Evolutionary conservation across 2,888 invertebrate genomes (phyloP), one percentile per base, ranked within the genome.

Genomic region (Trichopria drosophilae): DNA sequence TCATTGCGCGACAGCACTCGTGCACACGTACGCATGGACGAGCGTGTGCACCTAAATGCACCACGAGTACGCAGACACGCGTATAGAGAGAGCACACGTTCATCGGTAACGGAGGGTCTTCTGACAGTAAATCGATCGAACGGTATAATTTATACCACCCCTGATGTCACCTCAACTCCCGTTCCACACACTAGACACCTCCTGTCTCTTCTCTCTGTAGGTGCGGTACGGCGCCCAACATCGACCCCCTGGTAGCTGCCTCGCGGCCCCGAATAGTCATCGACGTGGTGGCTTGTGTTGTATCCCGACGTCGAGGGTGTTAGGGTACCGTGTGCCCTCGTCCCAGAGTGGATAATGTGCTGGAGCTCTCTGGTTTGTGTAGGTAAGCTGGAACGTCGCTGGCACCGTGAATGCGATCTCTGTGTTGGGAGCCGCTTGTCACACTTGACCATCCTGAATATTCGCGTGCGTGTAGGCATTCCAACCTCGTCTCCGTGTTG

Each of bases 81-180:
- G 53, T n/a, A n/a, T n/a, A 40, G 34, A 37, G 36, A 55, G 52
- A 55, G 53, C 54, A 40, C n/a, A n/a, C n/a, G n/a, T n/a, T n/a
- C n/a, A n/a, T n/a, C 55, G 61, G 64, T 64, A 64, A 64, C 57
- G 59, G 67, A 69, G 70, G 73, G 20, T 9, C 20, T 6, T 72
- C 67, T 74, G 75, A 74, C 75, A 74, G 75, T 60, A 73, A 75
- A 75, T 75, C 75, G 75, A 75, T 75, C 65, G 73, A 73, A 75
- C 71, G 73, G 72, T 75, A 75, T 75, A 75, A 75, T 75, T 75
- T 73, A 74, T 74, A 74, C 73, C 72, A 72, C 69, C 72, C 73
- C 68, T 62, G 60, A 61, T 67, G 65, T 65, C 66, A 64, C 65
- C 65, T 62, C 64, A 53, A 53, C 54, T 48, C 57, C 58, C 51